Conservation (phyloP, 1,140 invertebrate genomes). For the Drosophila sulfurigaster region DNA sequence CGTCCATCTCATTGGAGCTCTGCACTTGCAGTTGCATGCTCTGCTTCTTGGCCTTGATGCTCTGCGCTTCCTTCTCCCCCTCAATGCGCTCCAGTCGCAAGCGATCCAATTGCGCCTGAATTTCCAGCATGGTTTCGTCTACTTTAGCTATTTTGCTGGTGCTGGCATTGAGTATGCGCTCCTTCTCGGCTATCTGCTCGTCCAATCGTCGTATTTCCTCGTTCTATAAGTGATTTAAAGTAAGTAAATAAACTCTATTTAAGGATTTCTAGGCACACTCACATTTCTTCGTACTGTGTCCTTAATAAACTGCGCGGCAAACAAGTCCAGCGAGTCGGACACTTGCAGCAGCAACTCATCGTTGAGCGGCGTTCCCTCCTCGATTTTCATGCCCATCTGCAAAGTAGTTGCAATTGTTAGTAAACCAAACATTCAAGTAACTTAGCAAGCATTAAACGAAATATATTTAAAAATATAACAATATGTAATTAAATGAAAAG, state of each 20-base stretch:
- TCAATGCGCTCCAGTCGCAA: slow-evolving; percentile 85
- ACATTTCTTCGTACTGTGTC: slow-evolving; percentile 83
- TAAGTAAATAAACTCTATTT: neutral
- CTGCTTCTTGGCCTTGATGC: slow-evolving; percentile 83
- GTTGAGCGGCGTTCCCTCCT: slow-evolving; percentile 71
- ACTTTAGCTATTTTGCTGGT: slow-evolving; percentile 85
- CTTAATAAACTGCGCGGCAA: slow-evolving; percentile 78
- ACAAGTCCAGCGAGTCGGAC: slow-evolving; percentile 73
- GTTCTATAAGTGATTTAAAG: slow-evolving; percentile 50
- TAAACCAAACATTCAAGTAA: neutral
- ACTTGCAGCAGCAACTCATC: slow-evolving; percentile 79
- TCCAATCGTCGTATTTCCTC: slow-evolving; percentile 81
- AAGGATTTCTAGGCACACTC: slow-evolving; percentile 3
- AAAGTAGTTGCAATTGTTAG: neutral
- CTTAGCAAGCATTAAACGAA: slow-evolving; percentile 20
- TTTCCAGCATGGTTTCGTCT: slow-evolving; percentile 87
- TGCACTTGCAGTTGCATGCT: slow-evolving; percentile 73
- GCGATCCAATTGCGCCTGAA: slow-evolving; percentile 88
- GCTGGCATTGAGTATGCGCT: slow-evolving; percentile 77
- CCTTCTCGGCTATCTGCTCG: slow-evolving; percentile 79
- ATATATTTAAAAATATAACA: slow-evolving; percentile 4
- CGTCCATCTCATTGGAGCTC: slow-evolving; percentile 69
- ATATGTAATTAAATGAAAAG: slow-evolving; percentile 2
- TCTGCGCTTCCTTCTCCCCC: slow-evolving; percentile 79
- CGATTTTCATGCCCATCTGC: slow-evolving; percentile 80